Conservation (phyloP, 1,140 invertebrate genomes). For the Lasioglossum baleicum region DNA sequence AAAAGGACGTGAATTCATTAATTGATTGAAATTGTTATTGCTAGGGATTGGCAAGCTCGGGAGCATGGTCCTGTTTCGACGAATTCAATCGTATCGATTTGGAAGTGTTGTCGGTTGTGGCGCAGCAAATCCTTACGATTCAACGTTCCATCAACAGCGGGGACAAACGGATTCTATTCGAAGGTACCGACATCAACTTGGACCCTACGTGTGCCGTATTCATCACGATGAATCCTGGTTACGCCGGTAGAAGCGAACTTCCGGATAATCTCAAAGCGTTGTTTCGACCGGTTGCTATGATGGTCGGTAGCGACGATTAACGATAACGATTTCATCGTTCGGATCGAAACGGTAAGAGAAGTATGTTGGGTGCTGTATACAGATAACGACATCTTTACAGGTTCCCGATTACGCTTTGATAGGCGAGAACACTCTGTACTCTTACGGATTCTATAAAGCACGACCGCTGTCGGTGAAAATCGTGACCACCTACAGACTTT, state of each 20-base stretch:
- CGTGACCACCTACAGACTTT: constrained; percentile 94
- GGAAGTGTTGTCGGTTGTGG: constrained; percentile 95
- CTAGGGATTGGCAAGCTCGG: constrained; percentile 94
- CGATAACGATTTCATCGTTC: too few relatives aligned
- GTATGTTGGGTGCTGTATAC: too few relatives aligned
- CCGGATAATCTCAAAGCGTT: constrained; percentile 97
- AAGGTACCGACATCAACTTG: constrained; percentile 92
- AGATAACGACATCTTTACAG: constrained; percentile 45
- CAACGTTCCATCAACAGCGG: constrained; percentile 90
- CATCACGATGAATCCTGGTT: constrained; percentile 98
- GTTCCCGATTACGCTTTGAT: constrained; percentile 96
- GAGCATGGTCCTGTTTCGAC: constrained; percentile 98
- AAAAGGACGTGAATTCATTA: too few relatives aligned
- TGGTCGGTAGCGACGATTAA: constrained; percentile 81
- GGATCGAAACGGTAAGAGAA: too few relatives aligned
- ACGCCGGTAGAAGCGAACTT: constrained; percentile 93
- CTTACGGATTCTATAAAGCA: constrained; percentile 95
- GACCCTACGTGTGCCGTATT: constrained; percentile 96
- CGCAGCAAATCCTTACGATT: constrained; percentile 90
- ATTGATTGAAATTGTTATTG: constrained; percentile 6
- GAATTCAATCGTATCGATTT: constrained; percentile 94
- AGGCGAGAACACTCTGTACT: constrained; percentile 96
- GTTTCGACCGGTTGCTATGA: constrained; percentile 98
- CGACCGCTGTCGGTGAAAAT: constrained; percentile 95
- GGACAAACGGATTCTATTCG: constrained; percentile 88